Evolutionary conservation across 2,797 vertebrate genomes (phyloP), one percentile per base, ranked within the genome.

Genomic region (Scyliorhinus canicula): DNA sequence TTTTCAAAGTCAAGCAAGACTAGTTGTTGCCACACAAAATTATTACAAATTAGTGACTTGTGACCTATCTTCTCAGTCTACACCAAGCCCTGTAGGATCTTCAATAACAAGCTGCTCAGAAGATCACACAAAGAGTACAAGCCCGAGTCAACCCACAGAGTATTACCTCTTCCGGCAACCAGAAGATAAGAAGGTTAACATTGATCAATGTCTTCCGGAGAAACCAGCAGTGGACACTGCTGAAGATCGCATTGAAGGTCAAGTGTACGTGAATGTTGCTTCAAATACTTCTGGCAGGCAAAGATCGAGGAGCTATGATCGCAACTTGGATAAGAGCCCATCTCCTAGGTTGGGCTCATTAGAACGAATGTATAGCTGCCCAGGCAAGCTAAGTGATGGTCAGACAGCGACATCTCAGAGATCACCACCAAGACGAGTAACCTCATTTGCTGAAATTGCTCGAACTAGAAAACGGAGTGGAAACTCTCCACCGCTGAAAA

Each of bases 11-110:
- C 98, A 98, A 96, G 99, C 98, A 0, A 98, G 98, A 65, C 97
- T 99, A 0, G 98, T 99, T 35, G 98, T 99, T 95, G 98, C 99
- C 97, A 99, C 99, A 24, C 99, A 99, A 96, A 99, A 99, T 97
- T 99, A 99, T 96, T 99, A 99, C 95, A 99, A 99, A 95, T 97
- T 99, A 96, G 99, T 99, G 95, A 99, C 99, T 0, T 99, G 99
- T 84, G 99, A 99, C 97, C 97, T 99, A 86, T 99, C 99, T 19
- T 98, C 99, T 74, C 99, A 99, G 95, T 99, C 99, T 0, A 99
- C 99, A 1, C 99, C 99, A 1, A 99, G 98, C 96, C 99, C 98
- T 0, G 98, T 97, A 0, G 98, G 98, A 71, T 99, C 99, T 24
- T 99, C 99, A 0, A 98, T 98, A 96, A 98, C 99, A 95, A 99